Conservation (phyloP, 2,797 vertebrate species). For the Microchirus variegatus region DNA sequence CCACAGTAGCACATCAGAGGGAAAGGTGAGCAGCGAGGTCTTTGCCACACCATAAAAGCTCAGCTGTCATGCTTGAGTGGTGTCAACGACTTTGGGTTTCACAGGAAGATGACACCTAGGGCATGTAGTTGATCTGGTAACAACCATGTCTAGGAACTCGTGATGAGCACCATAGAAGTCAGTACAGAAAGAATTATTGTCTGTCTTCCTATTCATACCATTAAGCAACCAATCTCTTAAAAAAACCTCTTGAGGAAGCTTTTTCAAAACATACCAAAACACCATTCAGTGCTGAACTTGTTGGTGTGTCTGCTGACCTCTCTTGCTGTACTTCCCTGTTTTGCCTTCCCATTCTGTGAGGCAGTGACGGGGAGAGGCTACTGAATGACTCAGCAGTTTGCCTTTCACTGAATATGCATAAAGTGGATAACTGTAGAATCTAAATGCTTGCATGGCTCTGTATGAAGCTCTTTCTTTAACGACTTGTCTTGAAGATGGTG, state of each 20-base stretch:
- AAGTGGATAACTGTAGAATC: conserved; percentile 45
- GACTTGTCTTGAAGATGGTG: conserved; percentile 19
- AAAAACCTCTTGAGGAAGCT: conserved; percentile 8
- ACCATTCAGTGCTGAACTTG: conserved; percentile 29
- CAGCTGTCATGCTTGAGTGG: conserved; percentile 50
- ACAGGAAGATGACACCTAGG: conserved; percentile 53
- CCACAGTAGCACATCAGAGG: not conserved
- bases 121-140: conserved; percentile 16
- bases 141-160: not conserved
- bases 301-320: conserved; percentile 32
- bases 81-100: conserved; percentile 45
- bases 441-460: conserved; percentile 2
- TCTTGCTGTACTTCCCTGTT: conserved; percentile 23
- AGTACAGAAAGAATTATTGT: not conserved
- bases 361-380: conserved; percentile 38
- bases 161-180: not conserved
- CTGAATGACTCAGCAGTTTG: conserved; percentile 66
- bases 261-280: conserved; percentile 14
- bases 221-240: not conserved
- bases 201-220: not conserved
- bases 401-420: conserved; percentile 59
- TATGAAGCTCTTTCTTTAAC: conserved; percentile 26
- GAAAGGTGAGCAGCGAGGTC: conserved; percentile 1
- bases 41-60: conserved; percentile 10
- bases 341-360: conserved; percentile 26